Evolutionary conservation across 2,888 invertebrate genomes (phyloP), one percentile per base, ranked within the genome.

Genomic region (Drosophila affinis): DNA sequence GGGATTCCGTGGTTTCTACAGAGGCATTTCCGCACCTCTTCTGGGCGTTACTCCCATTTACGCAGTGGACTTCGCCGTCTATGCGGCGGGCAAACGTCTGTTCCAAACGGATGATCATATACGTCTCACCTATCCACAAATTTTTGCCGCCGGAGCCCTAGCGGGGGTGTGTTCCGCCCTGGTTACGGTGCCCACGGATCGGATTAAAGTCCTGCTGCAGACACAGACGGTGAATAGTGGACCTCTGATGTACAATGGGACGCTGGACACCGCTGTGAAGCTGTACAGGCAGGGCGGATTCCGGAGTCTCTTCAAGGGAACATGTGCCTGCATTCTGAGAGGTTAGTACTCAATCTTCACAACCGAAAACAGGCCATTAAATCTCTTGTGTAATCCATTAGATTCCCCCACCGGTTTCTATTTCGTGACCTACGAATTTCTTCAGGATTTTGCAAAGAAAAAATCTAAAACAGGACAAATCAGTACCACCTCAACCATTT

Each of bases 391-490:
- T 0, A 1, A 91, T 92, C 9, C 9, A 3, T 45, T 88, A 95
- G 99, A 99, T 94, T 96, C 99, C 56, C 99, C 99, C 54, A 99
- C 99, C 92, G 99, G 99, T 53, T 96, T 98, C 94, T 99, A 99
- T 92, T 99, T 99, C 91, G 95, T 98, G 94, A 96, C 98, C 0
- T 99, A 99, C 91, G 99, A 99, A 92, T 96, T 94, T 92, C 92
- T 99, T 21, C 96, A 98, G 92, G 95, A 96, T 82, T 91, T 94
- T 49, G 92, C 98, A 73, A 95, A 96, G 81, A 91, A 93, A 93
- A 81, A 94, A 94, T 88, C 94, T 93, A 77, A 82, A 45, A 75
- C 72, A 0, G 89, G 88, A 2, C 73, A 90, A 51, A 79, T 90
- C 9, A 84, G 89, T 24, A 93, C 97, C 75, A 81, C 95, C 29